A percentile compares a stretch with the other conserved stretches of the same genome.
Conservation (phyloP, 2,113 vertebrate genomes). For the Entomyzon cyanotis region DNA sequence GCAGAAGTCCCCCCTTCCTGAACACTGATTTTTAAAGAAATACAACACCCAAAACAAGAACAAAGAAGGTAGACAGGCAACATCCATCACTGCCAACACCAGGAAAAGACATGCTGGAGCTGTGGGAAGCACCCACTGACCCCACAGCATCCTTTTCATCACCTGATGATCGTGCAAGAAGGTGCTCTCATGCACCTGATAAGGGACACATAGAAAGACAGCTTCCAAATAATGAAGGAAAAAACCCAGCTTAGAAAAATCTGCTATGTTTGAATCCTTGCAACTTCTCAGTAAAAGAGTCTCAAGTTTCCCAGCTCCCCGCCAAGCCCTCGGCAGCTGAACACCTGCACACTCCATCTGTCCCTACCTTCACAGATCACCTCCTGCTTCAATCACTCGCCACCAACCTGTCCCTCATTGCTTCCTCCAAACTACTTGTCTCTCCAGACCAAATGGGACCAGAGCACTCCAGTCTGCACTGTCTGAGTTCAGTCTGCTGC, state of each 20-base stretch:
- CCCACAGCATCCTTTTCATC: not conserved
- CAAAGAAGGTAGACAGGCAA: not conserved
- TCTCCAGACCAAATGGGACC: not conserved
- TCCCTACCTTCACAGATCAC: not conserved
- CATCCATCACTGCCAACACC: not conserved
- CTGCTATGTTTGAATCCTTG: not conserved
- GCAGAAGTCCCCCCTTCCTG: not conserved
- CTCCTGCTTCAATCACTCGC: not conserved
- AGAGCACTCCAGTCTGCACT: not conserved
- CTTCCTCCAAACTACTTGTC: not conserved
- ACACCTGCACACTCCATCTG: slow-evolving; percentile 35
- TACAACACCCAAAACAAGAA: not conserved
- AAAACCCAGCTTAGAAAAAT: not conserved
- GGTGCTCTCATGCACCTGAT: not conserved
- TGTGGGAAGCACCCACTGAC: not conserved
- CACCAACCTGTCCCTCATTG: not conserved
- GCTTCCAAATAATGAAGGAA: not conserved
- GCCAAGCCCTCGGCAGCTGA: not conserved
- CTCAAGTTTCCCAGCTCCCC: not conserved
- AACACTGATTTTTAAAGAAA: not conserved
- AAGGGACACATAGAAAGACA: not conserved
- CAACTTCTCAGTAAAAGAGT: not conserved
- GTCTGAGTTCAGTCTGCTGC: not conserved
- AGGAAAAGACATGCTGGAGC: not conserved
- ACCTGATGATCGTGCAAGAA: not conserved